phyloP scores from a whole-genome alignment of 2,888 invertebrate genomes.

The Phortica magna region DNA sequence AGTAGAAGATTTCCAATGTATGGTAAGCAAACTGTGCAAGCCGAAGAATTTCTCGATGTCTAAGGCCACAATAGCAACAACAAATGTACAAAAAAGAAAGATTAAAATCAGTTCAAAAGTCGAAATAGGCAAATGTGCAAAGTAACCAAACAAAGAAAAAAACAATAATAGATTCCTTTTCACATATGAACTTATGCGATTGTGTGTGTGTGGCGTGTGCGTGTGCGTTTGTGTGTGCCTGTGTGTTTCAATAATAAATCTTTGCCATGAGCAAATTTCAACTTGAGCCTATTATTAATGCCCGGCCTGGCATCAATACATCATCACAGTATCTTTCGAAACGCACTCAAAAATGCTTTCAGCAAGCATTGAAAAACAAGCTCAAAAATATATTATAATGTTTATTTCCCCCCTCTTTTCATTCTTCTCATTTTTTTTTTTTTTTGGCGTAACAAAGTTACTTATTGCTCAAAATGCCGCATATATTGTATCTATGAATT shows the following conservation, averaged over 20 bases:
- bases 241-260: constrained; percentile 53
- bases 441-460: constrained; percentile 23
- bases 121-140: constrained; percentile 15
- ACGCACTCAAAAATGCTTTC: constrained; percentile 23
- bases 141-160: neutral
- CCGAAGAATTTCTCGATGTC: constrained; percentile 17
- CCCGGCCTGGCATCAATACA: constrained; percentile 52
- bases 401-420: neutral
- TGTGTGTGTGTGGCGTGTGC: constrained; percentile 33
- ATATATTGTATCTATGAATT: constrained; percentile 1
- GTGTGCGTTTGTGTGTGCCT: constrained; percentile 24
- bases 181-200: neutral
- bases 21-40: neutral
- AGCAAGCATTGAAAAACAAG: constrained; percentile 1
- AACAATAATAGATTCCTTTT: neutral
- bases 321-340: constrained; percentile 39
- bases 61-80: constrained; percentile 11
- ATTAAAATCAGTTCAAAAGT: constrained; percentile 35
- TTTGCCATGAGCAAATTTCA: constrained; percentile 52
- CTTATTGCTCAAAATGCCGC: constrained; percentile 41
- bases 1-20: neutral
- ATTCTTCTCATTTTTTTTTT: neutral
- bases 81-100: constrained; percentile 3
- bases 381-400: neutral
- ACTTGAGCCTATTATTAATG: constrained; percentile 59